A percentile compares a stretch with the other conserved stretches of the same genome.
phyloP scores from a whole-genome alignment of 2,797 vertebrate species.

The Apogon talboti region DNA sequence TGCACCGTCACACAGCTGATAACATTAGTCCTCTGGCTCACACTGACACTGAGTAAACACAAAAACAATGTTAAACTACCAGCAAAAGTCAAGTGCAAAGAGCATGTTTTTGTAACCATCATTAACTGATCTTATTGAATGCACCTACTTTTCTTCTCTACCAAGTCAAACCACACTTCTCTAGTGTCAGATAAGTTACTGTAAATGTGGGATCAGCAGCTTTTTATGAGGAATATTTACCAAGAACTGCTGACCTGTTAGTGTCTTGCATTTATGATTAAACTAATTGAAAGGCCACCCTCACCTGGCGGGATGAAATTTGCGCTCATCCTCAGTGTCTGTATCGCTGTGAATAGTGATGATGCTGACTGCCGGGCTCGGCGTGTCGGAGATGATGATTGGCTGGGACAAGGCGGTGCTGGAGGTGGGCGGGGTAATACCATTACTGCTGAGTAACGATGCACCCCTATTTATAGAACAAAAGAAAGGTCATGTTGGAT shows the following conservation, averaged over 20 bases:
- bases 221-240: too few relatives aligned
- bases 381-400: slow-evolving; percentile 97
- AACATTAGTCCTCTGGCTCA: slow-evolving; percentile 95
- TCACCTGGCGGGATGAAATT: slow-evolving; percentile 93
- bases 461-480: slow-evolving; percentile 69
- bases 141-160: background rate
- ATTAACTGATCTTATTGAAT: background rate
- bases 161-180: background rate
- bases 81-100: background rate
- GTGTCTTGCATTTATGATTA: too few relatives aligned
- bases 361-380: slow-evolving; percentile 96
- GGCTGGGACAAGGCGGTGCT: slow-evolving; percentile 88
- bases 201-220: too few relatives aligned
- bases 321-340: slow-evolving; percentile 96
- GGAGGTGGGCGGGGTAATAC: slow-evolving; percentile 83
- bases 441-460: slow-evolving; percentile 84
- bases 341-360: slow-evolving; percentile 99
- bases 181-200: too few relatives aligned
- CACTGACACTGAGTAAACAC: slow-evolving; percentile 77
- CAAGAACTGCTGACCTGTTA: too few relatives aligned
- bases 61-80: background rate
- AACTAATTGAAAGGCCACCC: background rate
- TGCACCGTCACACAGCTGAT: slow-evolving; percentile 99
- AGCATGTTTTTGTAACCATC: too few relatives aligned
- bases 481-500: background rate